Percentiles rank a stretch among this genome's conserved stretches.
Evolutionary conservation across 2,113 vertebrate species (phyloP).

Genomic region (Elaphurus davidianus): DNA sequence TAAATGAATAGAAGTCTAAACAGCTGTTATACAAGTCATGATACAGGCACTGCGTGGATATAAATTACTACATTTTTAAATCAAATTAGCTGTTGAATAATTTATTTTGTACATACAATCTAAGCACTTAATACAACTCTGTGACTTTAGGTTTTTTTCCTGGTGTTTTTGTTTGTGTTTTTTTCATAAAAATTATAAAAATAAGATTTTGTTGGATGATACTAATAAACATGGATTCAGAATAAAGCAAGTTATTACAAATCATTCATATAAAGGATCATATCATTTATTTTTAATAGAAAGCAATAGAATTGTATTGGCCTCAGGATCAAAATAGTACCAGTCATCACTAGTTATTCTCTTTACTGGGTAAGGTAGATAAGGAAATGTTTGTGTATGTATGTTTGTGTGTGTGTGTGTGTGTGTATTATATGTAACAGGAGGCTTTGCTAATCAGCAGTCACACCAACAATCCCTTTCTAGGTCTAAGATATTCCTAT

Average conservation of each 20-base stretch:
- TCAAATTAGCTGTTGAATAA: not conserved
- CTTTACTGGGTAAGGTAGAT: not conserved
- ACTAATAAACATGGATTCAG: not conserved
- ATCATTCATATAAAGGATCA: not conserved
- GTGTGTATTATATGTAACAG: not conserved
- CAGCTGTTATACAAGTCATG: not conserved
- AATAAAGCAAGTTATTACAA: not conserved
- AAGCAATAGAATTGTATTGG: not conserved
- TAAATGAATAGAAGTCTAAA: slow-evolving; percentile 12
- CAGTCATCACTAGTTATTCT: not conserved
- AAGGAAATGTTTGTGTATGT: not conserved
- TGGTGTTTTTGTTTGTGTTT: not conserved
- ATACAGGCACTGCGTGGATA: not conserved
- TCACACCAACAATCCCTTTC: not conserved
- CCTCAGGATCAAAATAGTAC: not conserved
- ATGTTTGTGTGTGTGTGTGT: not conserved
- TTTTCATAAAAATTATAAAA: not conserved
- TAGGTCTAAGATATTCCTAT: not conserved
- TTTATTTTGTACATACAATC: not conserved
- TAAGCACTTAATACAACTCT: not conserved
- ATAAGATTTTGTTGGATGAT: not conserved
- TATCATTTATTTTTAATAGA: not conserved
- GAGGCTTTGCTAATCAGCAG: not conserved
- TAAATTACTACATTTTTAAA: not conserved
- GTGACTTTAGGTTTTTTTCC: not conserved